Conservation (phyloP, 2,113 vertebrate species). For the Pantherophis guttatus region DNA sequence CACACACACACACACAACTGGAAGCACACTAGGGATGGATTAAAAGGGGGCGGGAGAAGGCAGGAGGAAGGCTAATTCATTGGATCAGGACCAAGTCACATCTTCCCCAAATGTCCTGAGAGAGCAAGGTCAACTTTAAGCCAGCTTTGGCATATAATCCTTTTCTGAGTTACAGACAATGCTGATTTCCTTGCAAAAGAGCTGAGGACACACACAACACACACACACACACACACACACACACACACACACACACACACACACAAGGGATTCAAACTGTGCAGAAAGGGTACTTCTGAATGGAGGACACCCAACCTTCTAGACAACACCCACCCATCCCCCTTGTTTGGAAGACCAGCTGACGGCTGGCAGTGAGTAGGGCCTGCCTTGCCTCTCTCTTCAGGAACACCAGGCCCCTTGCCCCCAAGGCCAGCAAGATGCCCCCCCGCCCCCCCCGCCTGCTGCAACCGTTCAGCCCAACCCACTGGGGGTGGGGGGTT, state of each 20-base stretch:
- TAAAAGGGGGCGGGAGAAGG: background rate
- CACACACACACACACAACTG: background rate
- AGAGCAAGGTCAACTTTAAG: background rate
- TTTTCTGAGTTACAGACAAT: background rate
- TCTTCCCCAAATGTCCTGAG: background rate
- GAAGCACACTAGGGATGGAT: background rate
- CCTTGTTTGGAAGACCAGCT: background rate
- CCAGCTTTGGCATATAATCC: background rate
- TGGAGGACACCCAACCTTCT: background rate
- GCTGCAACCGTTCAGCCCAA: background rate
- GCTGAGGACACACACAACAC: background rate
- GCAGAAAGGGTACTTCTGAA: background rate
- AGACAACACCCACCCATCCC: no score
- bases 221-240: no score
- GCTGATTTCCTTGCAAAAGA: background rate
- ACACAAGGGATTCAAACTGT: background rate
- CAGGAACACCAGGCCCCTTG: background rate
- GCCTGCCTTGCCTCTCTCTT: background rate
- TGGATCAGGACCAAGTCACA: background rate
- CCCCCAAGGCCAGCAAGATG: background rate
- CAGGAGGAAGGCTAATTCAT: background rate
- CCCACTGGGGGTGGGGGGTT: background rate
- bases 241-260: background rate
- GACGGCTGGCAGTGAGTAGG: background rate
- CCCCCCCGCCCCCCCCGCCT: background rate